Conservation (phyloP, 2,888 invertebrate genomes). For the Dioctria linearis region DNA sequence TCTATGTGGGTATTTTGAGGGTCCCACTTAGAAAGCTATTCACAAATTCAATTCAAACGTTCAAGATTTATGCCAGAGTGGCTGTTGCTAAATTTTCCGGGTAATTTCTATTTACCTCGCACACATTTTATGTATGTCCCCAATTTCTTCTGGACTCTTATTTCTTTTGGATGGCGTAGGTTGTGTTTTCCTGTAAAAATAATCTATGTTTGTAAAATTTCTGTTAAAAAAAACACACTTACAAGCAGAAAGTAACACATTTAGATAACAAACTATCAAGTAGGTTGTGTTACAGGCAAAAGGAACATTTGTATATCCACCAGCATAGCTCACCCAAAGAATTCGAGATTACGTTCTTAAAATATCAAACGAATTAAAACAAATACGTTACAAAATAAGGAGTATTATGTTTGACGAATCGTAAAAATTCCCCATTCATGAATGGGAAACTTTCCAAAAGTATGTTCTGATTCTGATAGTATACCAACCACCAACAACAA, state of each 20-base stretch:
- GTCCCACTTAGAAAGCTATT: too few relatives aligned
- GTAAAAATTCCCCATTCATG: conserved; percentile 26
- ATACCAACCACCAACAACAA: background rate
- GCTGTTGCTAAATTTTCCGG: background rate
- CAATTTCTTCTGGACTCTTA: background rate
- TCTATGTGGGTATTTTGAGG: too few relatives aligned
- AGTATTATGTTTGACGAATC: conserved; percentile 28
- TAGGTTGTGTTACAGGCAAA: too few relatives aligned
- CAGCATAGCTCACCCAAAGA: too few relatives aligned
- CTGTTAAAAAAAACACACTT: too few relatives aligned
- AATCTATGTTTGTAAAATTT: too few relatives aligned
- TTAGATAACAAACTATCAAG: too few relatives aligned
- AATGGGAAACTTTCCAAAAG: conserved; percentile 2
- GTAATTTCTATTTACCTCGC: background rate
- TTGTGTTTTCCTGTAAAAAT: too few relatives aligned
- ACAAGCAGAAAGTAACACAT: too few relatives aligned
- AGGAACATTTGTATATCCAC: too few relatives aligned
- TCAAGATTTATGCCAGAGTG: background rate
- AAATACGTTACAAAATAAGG: conserved; percentile 38
- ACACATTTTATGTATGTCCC: background rate
- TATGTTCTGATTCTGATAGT: background rate
- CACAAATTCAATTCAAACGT: background rate
- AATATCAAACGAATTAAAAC: too few relatives aligned
- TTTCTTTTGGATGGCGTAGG: too few relatives aligned
- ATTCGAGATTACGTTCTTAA: background rate